Base-by-base conservation (phyloP, 1,140 invertebrate genomes). In the Zaprionus camerounensis region DNA sequence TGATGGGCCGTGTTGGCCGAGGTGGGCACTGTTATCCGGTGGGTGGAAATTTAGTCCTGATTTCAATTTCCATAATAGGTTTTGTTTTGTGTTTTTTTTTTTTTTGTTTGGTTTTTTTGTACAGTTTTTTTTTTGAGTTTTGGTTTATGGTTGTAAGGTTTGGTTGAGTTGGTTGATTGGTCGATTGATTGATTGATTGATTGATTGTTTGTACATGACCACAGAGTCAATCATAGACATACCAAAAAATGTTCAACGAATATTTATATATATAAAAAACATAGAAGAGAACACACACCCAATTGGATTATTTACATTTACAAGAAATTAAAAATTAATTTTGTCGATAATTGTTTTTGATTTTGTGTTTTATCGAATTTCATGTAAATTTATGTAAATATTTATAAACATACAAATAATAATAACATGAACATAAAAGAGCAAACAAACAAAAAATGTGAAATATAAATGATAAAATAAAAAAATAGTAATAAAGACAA, bases 271-370 rank as follows among this genome's bases (percentile, higher is more conserved):
- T 91, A 91, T 82, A 80, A 91, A 92, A 92, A 92, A 92, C 84
- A 92, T 91, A 91, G 90, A 92, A 92, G 91, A 91, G 91, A 92
- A 92, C 91, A 92, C 91, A 92, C 91, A 92, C 91, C 91, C 91
- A 92, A 92, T 91, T 91, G 91, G 90, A 92, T 92, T 92, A 92
- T 92, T 92, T 92, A 92, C 91, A 92, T 92, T 91, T 92, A 92
- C 91, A 92, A 87, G 82, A 84, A 87, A 87, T 88, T 91, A 83
- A 80, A 88, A 84, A 88, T 81, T 90, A 88, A 88, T 90, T 84
- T 90, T 64, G 62, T 78, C 75, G 64, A 41, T 55, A n/a, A 17
- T 71, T 70, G 59, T 22, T 68, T 85, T 75, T 80, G 57, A n/a
- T 72, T 53, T 44, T 53, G 56, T 76, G 81, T 82, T 38, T 38